phyloP scores from a whole-genome alignment of 2,888 invertebrate genomes.

The Oligia strigilis region DNA sequence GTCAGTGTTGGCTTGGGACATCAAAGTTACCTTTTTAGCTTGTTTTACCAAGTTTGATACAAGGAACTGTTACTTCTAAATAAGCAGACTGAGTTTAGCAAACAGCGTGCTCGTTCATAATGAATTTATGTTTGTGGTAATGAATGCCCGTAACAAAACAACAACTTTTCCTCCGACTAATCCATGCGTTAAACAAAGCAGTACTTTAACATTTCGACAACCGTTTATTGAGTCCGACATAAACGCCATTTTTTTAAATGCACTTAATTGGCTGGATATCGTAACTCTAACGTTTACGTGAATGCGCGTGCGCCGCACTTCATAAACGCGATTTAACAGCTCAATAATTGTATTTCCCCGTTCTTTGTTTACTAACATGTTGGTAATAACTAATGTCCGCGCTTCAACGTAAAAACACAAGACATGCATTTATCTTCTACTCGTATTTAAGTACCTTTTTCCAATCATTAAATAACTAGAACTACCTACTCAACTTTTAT shows the following conservation, averaged over 20 bases:
- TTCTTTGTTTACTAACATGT: conserved; percentile 24
- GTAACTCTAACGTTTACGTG: conserved; percentile 46
- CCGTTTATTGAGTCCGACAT: conserved; percentile 38
- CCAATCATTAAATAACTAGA: not conserved
- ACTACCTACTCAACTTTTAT: not conserved
- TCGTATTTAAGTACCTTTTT: not conserved
- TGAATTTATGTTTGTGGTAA: not conserved
- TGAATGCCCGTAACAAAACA: not conserved
- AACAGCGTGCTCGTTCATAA: not conserved
- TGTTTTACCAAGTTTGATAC: not conserved
- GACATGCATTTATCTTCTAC: not conserved
- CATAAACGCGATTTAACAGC: conserved; percentile 9
- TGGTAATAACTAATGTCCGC: conserved; percentile 34
- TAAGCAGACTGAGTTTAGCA: not conserved
- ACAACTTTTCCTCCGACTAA: conserved; percentile 1
- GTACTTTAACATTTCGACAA: conserved; percentile 44
- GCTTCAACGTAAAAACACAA: not conserved
- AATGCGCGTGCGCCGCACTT: conserved; percentile 13
- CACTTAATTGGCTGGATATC: conserved; percentile 47
- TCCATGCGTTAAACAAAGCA: conserved; percentile 11
- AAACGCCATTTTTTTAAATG: conserved; percentile 26
- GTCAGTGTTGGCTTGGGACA: not conserved
- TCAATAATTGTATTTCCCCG: conserved; percentile 41
- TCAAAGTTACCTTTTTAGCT: not conserved
- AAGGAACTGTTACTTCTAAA: not conserved